These are phyloP conservation scores for Thunnus maccoyii DNA, from an alignment of 2,113 vertebrate genomes.

Conservation along the genomic window DNA sequence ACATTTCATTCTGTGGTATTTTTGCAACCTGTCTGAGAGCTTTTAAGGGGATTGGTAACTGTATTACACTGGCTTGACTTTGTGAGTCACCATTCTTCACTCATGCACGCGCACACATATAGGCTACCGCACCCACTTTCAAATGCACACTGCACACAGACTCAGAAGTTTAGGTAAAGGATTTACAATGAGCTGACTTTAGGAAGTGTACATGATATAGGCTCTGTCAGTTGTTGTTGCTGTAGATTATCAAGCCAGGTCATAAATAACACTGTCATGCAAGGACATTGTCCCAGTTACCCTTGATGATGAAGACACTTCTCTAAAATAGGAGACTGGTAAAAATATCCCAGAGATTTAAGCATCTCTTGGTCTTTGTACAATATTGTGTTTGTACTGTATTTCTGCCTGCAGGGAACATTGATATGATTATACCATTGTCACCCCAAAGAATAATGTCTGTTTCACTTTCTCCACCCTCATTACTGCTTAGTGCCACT, in stretches of 20 bases:
- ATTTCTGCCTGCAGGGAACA: slow-evolving; percentile 22
- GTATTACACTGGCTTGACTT: slow-evolving; percentile 14
- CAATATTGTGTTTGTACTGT: neutral
- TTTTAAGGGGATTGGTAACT: slow-evolving; percentile 5
- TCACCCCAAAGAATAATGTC: slow-evolving; percentile 32
- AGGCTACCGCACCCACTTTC: neutral
- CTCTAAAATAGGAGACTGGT: slow-evolving; percentile 7
- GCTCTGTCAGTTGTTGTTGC: slow-evolving; percentile 29
- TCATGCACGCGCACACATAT: neutral
- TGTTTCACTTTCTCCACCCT: neutral
- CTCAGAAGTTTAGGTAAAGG: neutral
- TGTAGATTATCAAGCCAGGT: slow-evolving; percentile 12
- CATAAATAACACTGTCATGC: slow-evolving; percentile 47
- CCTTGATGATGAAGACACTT: slow-evolving; percentile 45
- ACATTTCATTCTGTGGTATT: slow-evolving; percentile 30
- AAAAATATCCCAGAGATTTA: slow-evolving; percentile 20
- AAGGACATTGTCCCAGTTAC: slow-evolving; percentile 45
- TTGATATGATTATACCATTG: neutral
- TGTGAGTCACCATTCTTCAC: slow-evolving; percentile 26
- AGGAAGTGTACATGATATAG: slow-evolving; percentile 5
- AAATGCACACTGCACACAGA: slow-evolving; percentile 12
- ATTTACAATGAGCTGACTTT: slow-evolving; percentile 35
- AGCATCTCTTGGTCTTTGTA: neutral
- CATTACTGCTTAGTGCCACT: slow-evolving; percentile 20
- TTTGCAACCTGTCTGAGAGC: slow-evolving; percentile 32